Evolutionary conservation across 2,888 invertebrate genomes (phyloP).

Genomic region (Latrodectus hesperus): DNA sequence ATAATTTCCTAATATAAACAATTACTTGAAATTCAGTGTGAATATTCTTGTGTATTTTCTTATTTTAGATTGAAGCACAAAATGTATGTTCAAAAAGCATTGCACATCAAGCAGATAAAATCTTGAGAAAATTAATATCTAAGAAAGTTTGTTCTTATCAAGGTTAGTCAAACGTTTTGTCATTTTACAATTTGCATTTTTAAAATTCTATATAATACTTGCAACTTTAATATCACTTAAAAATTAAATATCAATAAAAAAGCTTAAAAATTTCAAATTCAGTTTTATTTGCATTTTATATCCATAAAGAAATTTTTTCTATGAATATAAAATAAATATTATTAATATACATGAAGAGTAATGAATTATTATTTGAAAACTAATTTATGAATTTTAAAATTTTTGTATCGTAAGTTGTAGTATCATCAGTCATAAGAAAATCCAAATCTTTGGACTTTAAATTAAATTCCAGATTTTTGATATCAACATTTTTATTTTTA

Average conservation of each 20-base stretch:
- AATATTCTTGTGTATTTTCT: not conserved
- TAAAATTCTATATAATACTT: no score
- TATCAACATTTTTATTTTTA: no score
- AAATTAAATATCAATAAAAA: not conserved
- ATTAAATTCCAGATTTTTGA: no score
- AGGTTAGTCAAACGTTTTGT: not conserved
- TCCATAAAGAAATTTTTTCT: not conserved
- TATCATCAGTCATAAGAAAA: no score
- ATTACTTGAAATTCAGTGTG: no score
- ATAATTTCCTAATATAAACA: no score
- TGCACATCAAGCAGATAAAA: slow-evolving; percentile 72
- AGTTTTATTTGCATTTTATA: not conserved
- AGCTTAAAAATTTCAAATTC: not conserved
- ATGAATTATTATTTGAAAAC: no score
- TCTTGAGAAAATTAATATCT: slow-evolving; percentile 71
- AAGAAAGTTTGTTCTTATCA: slow-evolving; percentile 37
- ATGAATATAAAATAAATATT: no score
- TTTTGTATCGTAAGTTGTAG: no score
- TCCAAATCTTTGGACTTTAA: no score
- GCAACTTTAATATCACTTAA: not conserved
- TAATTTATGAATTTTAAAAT: no score
- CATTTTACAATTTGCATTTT: not conserved
- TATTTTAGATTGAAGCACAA: slow-evolving; percentile 45
- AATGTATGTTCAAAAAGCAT: slow-evolving; percentile 68
- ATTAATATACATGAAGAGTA: no score